These are phyloP conservation scores for Apantesis nais DNA, from an alignment of 2,888 invertebrate genomes.

Conservation along the genomic window DNA sequence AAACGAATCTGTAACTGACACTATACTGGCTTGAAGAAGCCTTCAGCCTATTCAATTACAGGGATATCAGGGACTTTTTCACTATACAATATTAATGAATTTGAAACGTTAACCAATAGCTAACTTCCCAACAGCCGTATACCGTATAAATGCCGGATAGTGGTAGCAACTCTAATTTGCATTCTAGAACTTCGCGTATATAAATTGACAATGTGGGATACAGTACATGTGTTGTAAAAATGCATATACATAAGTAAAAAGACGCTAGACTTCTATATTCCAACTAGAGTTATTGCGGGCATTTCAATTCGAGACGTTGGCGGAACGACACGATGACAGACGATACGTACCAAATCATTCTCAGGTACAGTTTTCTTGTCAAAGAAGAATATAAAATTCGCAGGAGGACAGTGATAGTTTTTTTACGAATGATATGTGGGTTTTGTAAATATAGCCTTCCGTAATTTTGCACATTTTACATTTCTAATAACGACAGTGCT, in stretches of 20 bases:
- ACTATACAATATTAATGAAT: neutral
- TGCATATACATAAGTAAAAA: neutral
- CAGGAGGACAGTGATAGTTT: neutral
- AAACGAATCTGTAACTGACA: neutral
- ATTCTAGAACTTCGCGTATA: neutral
- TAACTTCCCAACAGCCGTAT: neutral
- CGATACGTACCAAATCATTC: neutral
- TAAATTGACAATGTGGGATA: neutral
- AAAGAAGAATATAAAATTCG: neutral
- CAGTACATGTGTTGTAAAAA: neutral
- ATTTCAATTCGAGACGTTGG: neutral
- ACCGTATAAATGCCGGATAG: neutral
- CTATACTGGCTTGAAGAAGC: neutral
- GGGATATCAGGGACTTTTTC: neutral
- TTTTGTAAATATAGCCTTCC: neutral
- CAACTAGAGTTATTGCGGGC: neutral
- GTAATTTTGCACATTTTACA: neutral
- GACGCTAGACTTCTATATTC: neutral
- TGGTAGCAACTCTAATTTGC: neutral
- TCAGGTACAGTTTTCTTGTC: neutral
- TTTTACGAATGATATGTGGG: neutral
- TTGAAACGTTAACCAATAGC: neutral
- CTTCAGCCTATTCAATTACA: neutral
- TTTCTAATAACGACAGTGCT: neutral
- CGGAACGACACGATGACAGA: neutral